Evolutionary conservation across 30 jellyfish, hydroid and myxozoan species (phyloP), one percentile per base, ranked within the genome.

Genomic region (Cassiopea xamachana): DNA sequence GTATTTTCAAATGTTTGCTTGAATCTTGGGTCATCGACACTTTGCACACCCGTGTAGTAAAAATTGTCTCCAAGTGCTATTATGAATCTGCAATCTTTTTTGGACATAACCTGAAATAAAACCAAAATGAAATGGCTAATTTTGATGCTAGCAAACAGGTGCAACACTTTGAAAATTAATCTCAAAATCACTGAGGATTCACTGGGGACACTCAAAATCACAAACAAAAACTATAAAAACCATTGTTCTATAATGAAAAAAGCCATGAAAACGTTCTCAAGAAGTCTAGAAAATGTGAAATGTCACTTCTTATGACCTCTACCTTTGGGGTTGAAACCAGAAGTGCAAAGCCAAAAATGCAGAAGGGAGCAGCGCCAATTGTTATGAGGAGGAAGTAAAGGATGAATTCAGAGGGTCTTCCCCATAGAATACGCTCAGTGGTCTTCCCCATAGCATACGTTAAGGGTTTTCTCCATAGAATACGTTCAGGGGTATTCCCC

Each of bases 21-120:
- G 85, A 95, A 95, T 69, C 99, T 88, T 60, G 98, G 95, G 86
- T 95, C 99, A 64, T 91, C 70, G 8, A 91, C 99, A 83, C 91
- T 77, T 70, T 80, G 83, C 12, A 95, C 99, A 59, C 99, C 99
- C 87, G 87, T 74, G 86, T 76, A 80, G 80, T 95, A 95, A 67
- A 95, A 95, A 77, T 95, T 95, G 73, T 95, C 99, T 6, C 99
- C 99, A 5, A 95, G 87, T 44, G 97, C 99, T 19, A 95, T 70
- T 48, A 91, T 87, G 62, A 95, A 95, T 76, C 93, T 60, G 80
- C 99, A 95, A 10, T 88, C 93, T 84, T 59, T 75, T 47, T 71
- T 55, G 19, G 62, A 61, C 91, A 90, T 81, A 15, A 86, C 91
- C 98, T 94, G 45, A 55, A 82, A 84, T 1, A 75, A 43, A 81